Base-by-base conservation (phyloP, 2,888 invertebrate species). In the Drosophila falleni region DNA sequence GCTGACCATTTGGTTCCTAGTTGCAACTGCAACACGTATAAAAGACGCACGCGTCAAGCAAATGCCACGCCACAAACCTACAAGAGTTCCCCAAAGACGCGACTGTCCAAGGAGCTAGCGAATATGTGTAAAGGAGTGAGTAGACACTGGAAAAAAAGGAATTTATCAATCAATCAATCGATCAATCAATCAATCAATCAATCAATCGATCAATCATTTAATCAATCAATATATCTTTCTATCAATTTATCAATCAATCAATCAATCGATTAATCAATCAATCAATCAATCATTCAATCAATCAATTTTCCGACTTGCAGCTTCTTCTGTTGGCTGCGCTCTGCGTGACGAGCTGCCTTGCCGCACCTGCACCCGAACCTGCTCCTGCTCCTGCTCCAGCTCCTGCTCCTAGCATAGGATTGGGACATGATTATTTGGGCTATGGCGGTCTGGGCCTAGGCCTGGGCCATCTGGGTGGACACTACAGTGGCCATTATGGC, bases 321-420 rank as follows among this genome's bases (percentile, higher is more conserved):
- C 67, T 90, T 49, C 50, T 89, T 26, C 33, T 88, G 1, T 47
- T 90, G 29, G 81, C 85, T 13, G 60, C 91, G 37, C 54, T 83
- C 46, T 87, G 89, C 81, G 50, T 81, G 54, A 56, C 67, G 11
- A 44, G 56, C 46, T 64, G 71, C 46, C 50, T 76, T 35, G 88
- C 84, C 31, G 78, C 87, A n/a, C 90, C 87, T 9, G 82, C 46
- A 0, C 63, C 59, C 3, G 69, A 46, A 0, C 74, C 75, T 3
- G 86, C 67, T 11, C 83, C 83, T 8, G 66, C 66, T 0, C 86
- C 82, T 0, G 86, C 68, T 5, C 81, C 80, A 0, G 74, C 64
- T 1, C 69, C 81, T 1, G 53, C 63, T 0, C 76, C 83, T 1
- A 68, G 86, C 59, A 71, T 84, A 56, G 81, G 86, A 6, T 19